Evolutionary conservation across 2,888 invertebrate genomes (phyloP).

Genomic region (Melieria crassipennis): DNA sequence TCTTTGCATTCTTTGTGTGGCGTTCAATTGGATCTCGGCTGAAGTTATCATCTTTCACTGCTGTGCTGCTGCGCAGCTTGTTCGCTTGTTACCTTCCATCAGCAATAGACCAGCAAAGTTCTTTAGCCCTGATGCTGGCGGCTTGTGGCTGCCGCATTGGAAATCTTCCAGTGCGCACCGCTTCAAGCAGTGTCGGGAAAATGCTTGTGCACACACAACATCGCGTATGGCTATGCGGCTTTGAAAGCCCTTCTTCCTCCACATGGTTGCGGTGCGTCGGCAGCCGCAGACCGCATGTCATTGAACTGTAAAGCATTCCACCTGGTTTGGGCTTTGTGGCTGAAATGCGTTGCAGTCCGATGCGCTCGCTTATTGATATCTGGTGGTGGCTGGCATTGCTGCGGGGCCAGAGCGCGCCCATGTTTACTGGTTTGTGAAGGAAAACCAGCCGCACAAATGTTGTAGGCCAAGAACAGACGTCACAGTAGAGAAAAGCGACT

Average conservation of each 20-base stretch:
- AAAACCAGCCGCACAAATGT: background rate
- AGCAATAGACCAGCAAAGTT: background rate
- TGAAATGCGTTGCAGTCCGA: conserved; percentile 22
- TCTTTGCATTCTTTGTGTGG: too few relatives aligned
- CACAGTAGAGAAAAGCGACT: background rate
- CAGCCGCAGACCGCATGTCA: conserved; percentile 20
- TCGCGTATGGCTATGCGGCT: background rate
- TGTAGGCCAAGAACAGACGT: too few relatives aligned
- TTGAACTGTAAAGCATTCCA: conserved; percentile 32
- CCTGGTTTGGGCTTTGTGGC: conserved; percentile 27
- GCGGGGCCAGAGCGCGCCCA: background rate
- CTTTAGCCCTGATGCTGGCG: background rate
- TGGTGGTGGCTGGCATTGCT: background rate
- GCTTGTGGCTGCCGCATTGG: background rate
- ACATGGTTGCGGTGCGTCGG: background rate
- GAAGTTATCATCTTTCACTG: too few relatives aligned
- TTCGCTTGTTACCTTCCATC: background rate
- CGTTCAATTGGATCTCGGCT: too few relatives aligned
- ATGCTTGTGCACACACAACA: too few relatives aligned
- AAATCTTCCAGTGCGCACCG: background rate
- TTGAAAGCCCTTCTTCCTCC: conserved; percentile 5
- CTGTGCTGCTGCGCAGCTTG: too few relatives aligned
- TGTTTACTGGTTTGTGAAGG: background rate
- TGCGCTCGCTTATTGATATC: background rate
- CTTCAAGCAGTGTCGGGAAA: background rate